Base-by-base conservation (phyloP, 2,797 vertebrate species). In the Pangasius mekongensis region DNA sequence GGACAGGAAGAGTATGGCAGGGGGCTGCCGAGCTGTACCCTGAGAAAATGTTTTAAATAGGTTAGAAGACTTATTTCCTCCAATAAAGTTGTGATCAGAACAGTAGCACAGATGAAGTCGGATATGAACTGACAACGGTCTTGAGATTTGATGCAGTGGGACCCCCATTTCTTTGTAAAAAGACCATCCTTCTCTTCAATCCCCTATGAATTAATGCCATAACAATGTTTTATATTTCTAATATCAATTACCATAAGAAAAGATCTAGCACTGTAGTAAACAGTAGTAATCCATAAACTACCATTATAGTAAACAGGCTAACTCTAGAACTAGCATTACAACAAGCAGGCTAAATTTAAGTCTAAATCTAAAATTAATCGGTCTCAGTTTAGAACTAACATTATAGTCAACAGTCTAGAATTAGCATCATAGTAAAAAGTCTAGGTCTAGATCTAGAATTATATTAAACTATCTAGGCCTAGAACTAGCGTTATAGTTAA, bases 31-130 rank as follows among this genome's bases (percentile, higher is more conserved):
- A 52, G 22, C 36, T 82, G 5, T 18, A 62, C 36, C 22, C 33
- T 43, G 16, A 18, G 11, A 62, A 82, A 62, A 16, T 43, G 36
- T n/a, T 82, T 64, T 64, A 82, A 64, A 47, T 60, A n/a, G 36
- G 22, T 82, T 82, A 62, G 36, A 64, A 43, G 56, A 43, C 56
- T 82, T 64, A 62, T 82, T 64, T 43, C 80, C 58, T 82, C 24
- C 24, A 43, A 47, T 62, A 82, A n/a, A 62, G 56, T 27, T 62
- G 80, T 43, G 36, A 82, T 82, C 22, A 8, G 33, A 60, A 33
- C 20, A 13, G 54, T 6, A 81, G 10, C 20, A 39, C 10, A 60
- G 7, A 56, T 58, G 77, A 80, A 56, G 18, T 33, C 14, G 0
- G 56, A 60, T 36, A 82, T 62, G 24, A 82, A 60, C 80, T 27